Conservation (phyloP, 2,113 vertebrate species). For the Barbus barbus region DNA sequence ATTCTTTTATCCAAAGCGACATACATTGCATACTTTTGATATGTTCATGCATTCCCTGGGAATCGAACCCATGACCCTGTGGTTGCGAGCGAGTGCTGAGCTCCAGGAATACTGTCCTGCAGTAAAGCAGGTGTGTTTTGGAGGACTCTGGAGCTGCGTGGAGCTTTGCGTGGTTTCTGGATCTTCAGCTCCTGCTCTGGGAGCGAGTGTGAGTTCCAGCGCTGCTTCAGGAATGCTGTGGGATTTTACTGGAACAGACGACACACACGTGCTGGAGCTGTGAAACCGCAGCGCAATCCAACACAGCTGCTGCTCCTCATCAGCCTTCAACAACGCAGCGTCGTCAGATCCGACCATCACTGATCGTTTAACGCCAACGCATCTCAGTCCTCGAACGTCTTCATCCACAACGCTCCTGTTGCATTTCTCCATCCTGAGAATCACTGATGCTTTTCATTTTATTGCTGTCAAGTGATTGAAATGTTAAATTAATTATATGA, state of each 20-base stretch:
- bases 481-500: background rate
- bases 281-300: constrained; percentile 72
- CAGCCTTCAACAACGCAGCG: background rate
- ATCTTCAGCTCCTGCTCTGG: constrained; percentile 23
- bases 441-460: no score
- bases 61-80: background rate
- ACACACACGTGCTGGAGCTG: constrained; percentile 60
- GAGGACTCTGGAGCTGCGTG: background rate
- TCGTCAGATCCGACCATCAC: background rate
- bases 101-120: background rate
- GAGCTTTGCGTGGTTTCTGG: background rate
- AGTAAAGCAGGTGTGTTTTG: background rate
- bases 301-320: constrained; percentile 65
- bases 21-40: background rate
- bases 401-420: background rate
- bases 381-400: background rate
- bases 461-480: background rate
- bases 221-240: constrained; percentile 71
- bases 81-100: no score
- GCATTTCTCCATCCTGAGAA: constrained; percentile 50
- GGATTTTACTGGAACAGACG: constrained; percentile 64
- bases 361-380: background rate
- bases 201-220: constrained; percentile 47
- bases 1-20: background rate
- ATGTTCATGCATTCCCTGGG: background rate